A percentile compares a stretch with the other conserved stretches of the same genome.
Evolutionary conservation across 2,797 vertebrate genomes (phyloP).

Genomic region (Enteromius anoplus): DNA sequence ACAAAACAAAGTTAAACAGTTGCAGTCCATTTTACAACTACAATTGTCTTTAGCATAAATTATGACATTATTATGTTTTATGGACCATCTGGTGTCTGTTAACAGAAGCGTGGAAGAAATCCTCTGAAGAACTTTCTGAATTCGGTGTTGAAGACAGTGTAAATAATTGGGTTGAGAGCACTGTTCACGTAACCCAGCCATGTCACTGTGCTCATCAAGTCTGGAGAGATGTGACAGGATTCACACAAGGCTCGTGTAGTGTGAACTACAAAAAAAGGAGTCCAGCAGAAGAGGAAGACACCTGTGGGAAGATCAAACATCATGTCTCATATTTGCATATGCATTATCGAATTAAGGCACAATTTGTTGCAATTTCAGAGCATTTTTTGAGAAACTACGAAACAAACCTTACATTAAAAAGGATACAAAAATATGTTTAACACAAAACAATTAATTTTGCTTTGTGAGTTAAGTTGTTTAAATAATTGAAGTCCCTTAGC

Average conservation of each 20-base stretch:
- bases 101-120: conserved; percentile 79
- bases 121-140: conserved; percentile 92
- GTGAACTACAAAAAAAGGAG: conserved; percentile 95
- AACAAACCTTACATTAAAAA: background rate
- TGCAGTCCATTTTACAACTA: conserved; percentile 1
- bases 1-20: conserved; percentile 27
- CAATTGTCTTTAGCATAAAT: conserved; percentile 29
- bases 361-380: background rate
- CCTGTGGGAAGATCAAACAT: conserved; percentile 70
- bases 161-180: conserved; percentile 93
- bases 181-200: conserved; percentile 98
- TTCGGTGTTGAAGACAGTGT: conserved; percentile 91
- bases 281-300: conserved; percentile 95
- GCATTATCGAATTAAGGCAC: background rate
- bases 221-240: conserved; percentile 79
- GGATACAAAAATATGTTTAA: background rate
- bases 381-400: background rate
- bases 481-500: background rate
- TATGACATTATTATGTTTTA: conserved; percentile 31
- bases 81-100: conserved; percentile 38
- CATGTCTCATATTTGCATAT: background rate
- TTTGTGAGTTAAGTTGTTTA: background rate
- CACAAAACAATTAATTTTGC: too few species aligned
- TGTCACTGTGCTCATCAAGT: conserved; percentile 90
- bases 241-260: conserved; percentile 84